Percentiles rank a stretch among this genome's conserved stretches.
Conservation (phyloP, 1,140 invertebrate species). For the Meteorus sp. region DNA sequence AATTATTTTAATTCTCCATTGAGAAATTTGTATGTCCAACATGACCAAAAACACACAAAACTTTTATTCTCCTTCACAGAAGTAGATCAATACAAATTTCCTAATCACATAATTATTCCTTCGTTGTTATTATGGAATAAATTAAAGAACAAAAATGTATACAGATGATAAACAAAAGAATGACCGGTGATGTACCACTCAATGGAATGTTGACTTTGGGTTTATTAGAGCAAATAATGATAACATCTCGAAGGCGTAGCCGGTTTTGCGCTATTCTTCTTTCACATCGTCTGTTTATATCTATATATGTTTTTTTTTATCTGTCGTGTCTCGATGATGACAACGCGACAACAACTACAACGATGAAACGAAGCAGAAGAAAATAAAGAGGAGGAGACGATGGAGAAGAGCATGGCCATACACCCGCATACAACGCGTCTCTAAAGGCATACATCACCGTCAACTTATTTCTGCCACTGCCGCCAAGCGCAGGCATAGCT, state of each 20-base stretch:
- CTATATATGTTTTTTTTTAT: slow-evolving; percentile 8
- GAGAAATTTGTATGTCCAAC: too few species aligned
- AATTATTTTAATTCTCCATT: too few species aligned
- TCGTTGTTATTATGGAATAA: too few species aligned
- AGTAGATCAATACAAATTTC: too few species aligned
- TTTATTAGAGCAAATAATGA: slow-evolving; percentile 56
- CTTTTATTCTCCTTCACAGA: too few species aligned
- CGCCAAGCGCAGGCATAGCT: too few species aligned
- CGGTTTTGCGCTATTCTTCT: slow-evolving; percentile 26
- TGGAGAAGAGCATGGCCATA: slow-evolving; percentile 4
- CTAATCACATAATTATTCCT: too few species aligned
- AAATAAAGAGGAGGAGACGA: slow-evolving; percentile 10
- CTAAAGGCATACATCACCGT: slow-evolving; percentile 49
- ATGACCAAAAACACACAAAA: too few species aligned
- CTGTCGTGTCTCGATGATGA: slow-evolving; percentile 14
- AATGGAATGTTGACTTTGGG: slow-evolving; percentile 39
- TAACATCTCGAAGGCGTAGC: slow-evolving; percentile 48
- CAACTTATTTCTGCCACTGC: slow-evolving; percentile 48
- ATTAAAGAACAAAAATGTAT: too few species aligned
- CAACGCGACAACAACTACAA: too few species aligned
- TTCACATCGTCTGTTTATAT: slow-evolving; percentile 11
- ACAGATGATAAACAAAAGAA: too few species aligned
- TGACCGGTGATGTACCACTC: slow-evolving; percentile 39
- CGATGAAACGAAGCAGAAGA: too few species aligned
- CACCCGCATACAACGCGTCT: slow-evolving; percentile 33